Evolutionary conservation across 2,797 vertebrate species (phyloP), one percentile per base, ranked within the genome.

Genomic region (Balearica regulorum): DNA sequence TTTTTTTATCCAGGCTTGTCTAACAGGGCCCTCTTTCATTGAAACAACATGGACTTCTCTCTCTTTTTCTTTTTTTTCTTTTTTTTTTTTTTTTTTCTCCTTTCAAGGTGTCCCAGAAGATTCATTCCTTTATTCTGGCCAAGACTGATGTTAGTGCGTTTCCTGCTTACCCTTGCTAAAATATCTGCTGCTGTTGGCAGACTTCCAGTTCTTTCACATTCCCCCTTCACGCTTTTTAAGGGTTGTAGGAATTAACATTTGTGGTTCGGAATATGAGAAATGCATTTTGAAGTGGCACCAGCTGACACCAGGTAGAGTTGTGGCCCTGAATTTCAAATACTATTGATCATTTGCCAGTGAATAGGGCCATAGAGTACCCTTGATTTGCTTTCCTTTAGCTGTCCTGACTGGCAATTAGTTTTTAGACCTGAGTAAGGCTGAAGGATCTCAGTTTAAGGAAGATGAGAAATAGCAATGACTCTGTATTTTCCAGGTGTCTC

Each of bases 121-220:
- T 73, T 68, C 48, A 39, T 88, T 94, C 79, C 41, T 57, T 83
- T 88, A 51, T 90, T 88, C 72, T 0, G 0, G 76, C 85, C 69
- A 51, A 65, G 72, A 83, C 13, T 2, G 35, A 88, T 93, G 84
- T 54, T 68, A 12, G 54, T 3, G 2, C 1, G 0, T 54, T 94
- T 91, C 79, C 65, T 94, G 84, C 93, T 92, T 89, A 90, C 65
- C 54, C 79, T 93, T 90, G 84, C 87, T 95, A 58, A 95, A 91
- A 78, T 81, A 83, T 16, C 61, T 70, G 69, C 89, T 93, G 46
- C 84, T 64, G 1, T 51, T 95, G 96, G 94, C 96, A 96, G 87
- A 39, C 69, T 65, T 91, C 96, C 89, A 91, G 79, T 88, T 93
- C 93, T 90, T 81, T 88, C 76, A 51, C 71, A 35, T 93, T 92